A percentile compares a stretch with the other conserved stretches of the same genome.
Conservation (phyloP, 1,140 invertebrate genomes). For the Heterodera schachtii region DNA sequence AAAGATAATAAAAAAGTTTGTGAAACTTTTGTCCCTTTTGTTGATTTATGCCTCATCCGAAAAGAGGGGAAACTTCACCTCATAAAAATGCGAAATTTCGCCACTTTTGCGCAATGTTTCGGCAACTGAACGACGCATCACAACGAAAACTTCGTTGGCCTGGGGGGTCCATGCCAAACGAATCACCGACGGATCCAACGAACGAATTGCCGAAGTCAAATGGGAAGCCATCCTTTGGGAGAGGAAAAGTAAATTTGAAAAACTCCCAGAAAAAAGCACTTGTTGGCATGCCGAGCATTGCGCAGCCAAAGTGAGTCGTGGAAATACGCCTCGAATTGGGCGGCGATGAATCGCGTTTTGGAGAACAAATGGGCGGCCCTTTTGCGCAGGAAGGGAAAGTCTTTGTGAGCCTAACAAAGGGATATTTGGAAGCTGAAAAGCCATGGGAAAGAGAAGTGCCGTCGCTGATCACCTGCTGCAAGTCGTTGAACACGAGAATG, state of each 20-base stretch:
- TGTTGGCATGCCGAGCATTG: constrained; percentile 32
- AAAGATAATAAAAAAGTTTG: no score
- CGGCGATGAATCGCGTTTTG: constrained; percentile 35
- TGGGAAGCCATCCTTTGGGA: constrained; percentile 15
- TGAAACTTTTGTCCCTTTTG: no score
- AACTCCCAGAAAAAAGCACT: constrained; percentile 12
- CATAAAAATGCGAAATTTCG: constrained; percentile 27
- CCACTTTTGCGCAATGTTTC: constrained; percentile 11
- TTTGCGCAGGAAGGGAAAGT: constrained; percentile 34
- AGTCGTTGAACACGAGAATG: constrained; percentile 35
- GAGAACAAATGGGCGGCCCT: constrained; percentile 34
- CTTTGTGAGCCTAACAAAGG: constrained; percentile 8
- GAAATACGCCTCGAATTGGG: constrained; percentile 40
- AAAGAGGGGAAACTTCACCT: background rate
- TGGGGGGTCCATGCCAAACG: constrained; percentile 26
- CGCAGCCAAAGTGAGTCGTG: constrained; percentile 28
- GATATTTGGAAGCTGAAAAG: no score
- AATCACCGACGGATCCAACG: constrained; percentile 3
- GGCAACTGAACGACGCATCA: constrained; percentile 25
- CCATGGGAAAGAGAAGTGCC: no score
- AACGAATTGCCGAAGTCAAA: constrained; percentile 13
- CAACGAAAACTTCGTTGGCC: constrained; percentile 37
- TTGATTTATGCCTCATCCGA: no score
- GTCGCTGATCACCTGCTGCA: background rate
- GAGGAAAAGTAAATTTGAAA: background rate